Base-by-base conservation (phyloP, 2,888 invertebrate species). In the Meiosimyza platycephala region DNA sequence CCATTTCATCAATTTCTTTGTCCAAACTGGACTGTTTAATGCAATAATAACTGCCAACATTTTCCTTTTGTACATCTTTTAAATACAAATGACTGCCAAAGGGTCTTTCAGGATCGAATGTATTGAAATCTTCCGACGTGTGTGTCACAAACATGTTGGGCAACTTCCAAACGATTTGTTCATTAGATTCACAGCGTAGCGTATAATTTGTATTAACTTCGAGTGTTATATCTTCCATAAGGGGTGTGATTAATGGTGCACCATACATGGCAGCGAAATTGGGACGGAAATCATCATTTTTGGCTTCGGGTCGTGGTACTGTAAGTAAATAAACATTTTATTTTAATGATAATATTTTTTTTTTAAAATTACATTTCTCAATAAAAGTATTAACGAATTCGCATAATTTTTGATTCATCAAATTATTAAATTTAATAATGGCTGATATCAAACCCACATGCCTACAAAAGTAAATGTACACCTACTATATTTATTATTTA, bases 11-110 rank as follows among this genome's bases (percentile, higher is more conserved):
- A 22, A 80, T 72, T 54, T 79, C 79, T 15, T 82, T 81, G 0
- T 40, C 70, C 13, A 70, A 9, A 59, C 75, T 76, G 3, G 79
- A 72, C 4, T 85, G 81, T 78, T 90, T 89, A 67, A 88, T 86
- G 80, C 91, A 91, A 75, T 89, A 90, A 78, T 90, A 91, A 80
- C 88, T 90, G 63, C 90, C 90, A 71, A 91, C 89, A 68, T 89
- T 85, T 22, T 85, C 85, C 16, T 86, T 86, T 60, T 88, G 85
- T 4, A 90, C 88, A 66, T 89, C 85, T 62, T 78, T 80, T 40
- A 91, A 78, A 55, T 88, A 85, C 50, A 92, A 83, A 69, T 84
- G 84, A 62, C 88, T 85, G 76, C 89, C 88, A 80, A 87, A 90
- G 72, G 80, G 82, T 3, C 83, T 78, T 4, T 74, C 65, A 1